A percentile compares a stretch with the other conserved stretches of the same genome.
These are phyloP conservation scores for Leucophenga montana DNA, from an alignment of 2,888 invertebrate genomes.

Conservation along the genomic window DNA sequence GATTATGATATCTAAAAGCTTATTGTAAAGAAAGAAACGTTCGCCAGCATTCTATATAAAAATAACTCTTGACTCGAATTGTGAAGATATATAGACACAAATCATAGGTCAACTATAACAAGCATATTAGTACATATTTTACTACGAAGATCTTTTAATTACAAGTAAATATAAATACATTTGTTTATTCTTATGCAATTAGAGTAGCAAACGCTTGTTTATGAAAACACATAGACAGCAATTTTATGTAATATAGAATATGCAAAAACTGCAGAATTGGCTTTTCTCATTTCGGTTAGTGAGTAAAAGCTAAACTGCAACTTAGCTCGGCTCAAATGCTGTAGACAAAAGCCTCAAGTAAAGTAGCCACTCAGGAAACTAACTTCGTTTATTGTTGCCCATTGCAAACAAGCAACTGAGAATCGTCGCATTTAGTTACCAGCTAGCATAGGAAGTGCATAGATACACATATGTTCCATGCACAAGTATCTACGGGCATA, in stretches of 20 bases:
- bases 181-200: slow-evolving; percentile 22
- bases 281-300: background rate
- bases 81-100: too few relatives aligned
- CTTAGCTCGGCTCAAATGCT: background rate
- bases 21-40: too few relatives aligned
- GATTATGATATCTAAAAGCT: too few relatives aligned
- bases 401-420: background rate
- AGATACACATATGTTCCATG: background rate
- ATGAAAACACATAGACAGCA: slow-evolving; percentile 4
- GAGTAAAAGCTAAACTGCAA: background rate
- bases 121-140: too few relatives aligned
- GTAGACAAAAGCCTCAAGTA: slow-evolving; percentile 57
- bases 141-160: slow-evolving; percentile 18
- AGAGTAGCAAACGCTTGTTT: background rate
- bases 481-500: background rate
- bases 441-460: background rate
- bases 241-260: background rate
- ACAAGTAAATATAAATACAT: slow-evolving; percentile 14
- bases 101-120: background rate
- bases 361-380: slow-evolving; percentile 66
- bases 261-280: background rate
- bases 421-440: background rate
- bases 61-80: background rate
- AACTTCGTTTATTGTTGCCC: slow-evolving; percentile 59
- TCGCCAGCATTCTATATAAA: too few relatives aligned